Evolutionary conservation across 2,888 invertebrate species (phyloP), one percentile per base, ranked within the genome.

Genomic region (Ischnus inquisitorius): DNA sequence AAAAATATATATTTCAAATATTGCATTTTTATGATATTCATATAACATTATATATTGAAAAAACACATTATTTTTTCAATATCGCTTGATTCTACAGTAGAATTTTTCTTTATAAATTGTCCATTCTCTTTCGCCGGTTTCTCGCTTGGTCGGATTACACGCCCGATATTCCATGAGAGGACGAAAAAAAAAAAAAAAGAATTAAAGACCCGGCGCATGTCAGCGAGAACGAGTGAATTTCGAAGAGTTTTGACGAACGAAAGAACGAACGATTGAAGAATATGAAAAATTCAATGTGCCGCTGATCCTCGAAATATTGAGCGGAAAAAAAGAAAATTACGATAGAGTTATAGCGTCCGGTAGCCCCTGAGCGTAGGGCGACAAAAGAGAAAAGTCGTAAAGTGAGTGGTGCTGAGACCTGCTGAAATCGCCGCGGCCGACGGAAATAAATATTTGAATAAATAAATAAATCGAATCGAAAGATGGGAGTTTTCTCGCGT

Each of bases 271-370:
- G 65, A 51, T 19, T 62, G 39, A 51, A n/a, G 54, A 43, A 43
- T 19, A 43, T 19, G 41, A 75, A 25, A 54, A 22, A 68, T 68
- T 78, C 39, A 57, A 46, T 72, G 64, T 34, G n/a, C 41, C 57
- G 46, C 19, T 34, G 57, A 54, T 34, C 25, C 41, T 10, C 12
- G 67, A 46, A 67, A 64, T 16, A 74, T 48, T 46, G 54, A 76
- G 19, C 60, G 39, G 22, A 72, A 54, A 57, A 25, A 14, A n/a
- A 19, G 19, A 68, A 72, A 78, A 62, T 69, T 28, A 54, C 69
- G 83, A 68, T 41, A 62, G 92, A 92, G 92, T 92, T 92, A 93
- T 92, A 92, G 67, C 39, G 57, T 54, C 5, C 25, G 25, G 57
- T 60, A 28, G 57, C n/a, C 25, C 14, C n/a, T 69, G 83, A 83